Conservation (phyloP, 2,888 invertebrate genomes). For the Pheosia tremula region DNA sequence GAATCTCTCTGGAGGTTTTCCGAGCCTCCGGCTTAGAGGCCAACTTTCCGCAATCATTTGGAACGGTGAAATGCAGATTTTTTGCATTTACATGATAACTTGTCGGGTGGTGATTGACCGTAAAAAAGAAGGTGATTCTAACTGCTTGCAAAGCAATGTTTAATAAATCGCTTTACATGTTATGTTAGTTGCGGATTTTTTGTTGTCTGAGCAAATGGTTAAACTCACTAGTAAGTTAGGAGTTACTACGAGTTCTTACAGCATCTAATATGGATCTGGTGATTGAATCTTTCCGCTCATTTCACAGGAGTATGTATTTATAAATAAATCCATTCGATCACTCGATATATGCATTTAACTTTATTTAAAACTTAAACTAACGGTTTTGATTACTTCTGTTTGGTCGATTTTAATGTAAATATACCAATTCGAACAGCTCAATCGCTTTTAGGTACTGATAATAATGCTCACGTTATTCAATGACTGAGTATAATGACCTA, state of each 20-base stretch:
- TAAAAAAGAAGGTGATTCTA: conserved; percentile 34
- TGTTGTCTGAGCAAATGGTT: background rate
- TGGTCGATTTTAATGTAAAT: too few species aligned
- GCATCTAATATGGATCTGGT: too few species aligned
- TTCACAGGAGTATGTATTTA: too few species aligned
- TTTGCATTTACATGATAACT: conserved; percentile 18
- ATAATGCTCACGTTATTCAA: too few species aligned
- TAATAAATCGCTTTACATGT: background rate
- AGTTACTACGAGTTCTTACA: too few species aligned
- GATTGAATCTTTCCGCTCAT: too few species aligned
- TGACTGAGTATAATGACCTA: background rate
- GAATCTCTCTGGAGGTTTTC: conserved; percentile 37
- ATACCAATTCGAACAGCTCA: too few species aligned
- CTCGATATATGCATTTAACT: too few species aligned
- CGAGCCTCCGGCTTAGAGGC: conserved; percentile 17
- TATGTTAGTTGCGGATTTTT: background rate
- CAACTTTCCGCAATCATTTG: conserved; percentile 32
- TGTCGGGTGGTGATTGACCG: conserved; percentile 16
- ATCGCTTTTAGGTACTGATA: too few species aligned
- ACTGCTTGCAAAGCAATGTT: background rate
- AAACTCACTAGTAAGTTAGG: background rate
- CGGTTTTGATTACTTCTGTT: too few species aligned
- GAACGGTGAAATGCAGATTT: conserved; percentile 17
- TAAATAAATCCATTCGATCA: too few species aligned
- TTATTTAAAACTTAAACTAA: too few species aligned